These are phyloP conservation scores for Candidula unifasciata DNA, from an alignment of 2,888 invertebrate genomes.

Conservation along the genomic window DNA sequence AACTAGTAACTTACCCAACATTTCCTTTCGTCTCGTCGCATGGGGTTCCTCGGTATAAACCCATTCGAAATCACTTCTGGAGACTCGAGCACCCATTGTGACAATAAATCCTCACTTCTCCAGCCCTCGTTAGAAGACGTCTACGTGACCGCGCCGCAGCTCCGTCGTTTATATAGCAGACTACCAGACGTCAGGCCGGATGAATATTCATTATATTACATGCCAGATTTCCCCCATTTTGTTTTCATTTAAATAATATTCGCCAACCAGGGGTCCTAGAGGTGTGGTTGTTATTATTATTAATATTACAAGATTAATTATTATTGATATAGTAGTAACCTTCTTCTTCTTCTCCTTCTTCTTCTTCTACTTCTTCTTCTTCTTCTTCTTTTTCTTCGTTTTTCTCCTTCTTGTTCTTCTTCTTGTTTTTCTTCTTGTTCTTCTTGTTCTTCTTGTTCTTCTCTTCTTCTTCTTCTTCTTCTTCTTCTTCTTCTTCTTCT, in stretches of 20 bases:
- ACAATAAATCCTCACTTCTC: neutral
- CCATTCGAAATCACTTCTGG: conserved; percentile 98
- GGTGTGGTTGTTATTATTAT: too few relatives aligned
- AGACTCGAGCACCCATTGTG: conserved; percentile 94
- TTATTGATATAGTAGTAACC: too few relatives aligned
- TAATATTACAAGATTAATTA: too few relatives aligned
- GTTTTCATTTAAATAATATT: neutral
- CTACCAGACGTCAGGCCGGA: neutral
- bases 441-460: too few relatives aligned
- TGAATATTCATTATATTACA: conserved; percentile 55
- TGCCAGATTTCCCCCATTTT: conserved; percentile 32
- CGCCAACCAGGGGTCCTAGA: neutral
- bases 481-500: too few relatives aligned
- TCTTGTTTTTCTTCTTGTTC: too few relatives aligned
- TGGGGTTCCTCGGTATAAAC: conserved; percentile 98
- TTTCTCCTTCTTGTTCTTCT: too few relatives aligned
- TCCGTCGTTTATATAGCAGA: neutral
- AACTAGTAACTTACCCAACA: conserved; percentile 86
- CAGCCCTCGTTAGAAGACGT: neutral
- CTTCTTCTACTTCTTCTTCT: too few relatives aligned
- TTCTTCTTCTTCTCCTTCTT: too few relatives aligned
- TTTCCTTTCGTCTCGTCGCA: conserved; percentile 93
- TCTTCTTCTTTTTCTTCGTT: too few relatives aligned
- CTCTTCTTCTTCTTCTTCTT: too few relatives aligned
- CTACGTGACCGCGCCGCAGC: neutral